Base-by-base conservation (phyloP, 2,113 vertebrate species). In the Suncus etruscus region DNA sequence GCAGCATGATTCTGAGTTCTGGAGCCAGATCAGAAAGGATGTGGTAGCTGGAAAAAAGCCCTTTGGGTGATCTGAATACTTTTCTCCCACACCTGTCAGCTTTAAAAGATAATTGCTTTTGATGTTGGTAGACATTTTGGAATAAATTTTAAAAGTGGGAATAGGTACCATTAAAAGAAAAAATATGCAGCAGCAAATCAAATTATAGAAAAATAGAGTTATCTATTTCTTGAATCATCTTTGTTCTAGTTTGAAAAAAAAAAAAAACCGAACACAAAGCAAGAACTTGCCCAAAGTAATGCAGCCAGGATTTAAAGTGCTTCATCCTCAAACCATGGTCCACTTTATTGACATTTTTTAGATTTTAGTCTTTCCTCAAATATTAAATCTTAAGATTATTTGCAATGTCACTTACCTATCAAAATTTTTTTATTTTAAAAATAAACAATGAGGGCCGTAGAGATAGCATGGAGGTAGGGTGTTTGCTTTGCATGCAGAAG, bases 31-130 rank as follows among this genome's bases (percentile, higher is more conserved):
- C 54, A 74, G 20, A 69, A 87, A 81, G 27, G 31, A 25, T 20
- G 11, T 90, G 22, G 5, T 20, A 48, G 27, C 22, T 77, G 31
- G 22, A 83, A 72, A 92, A 75, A 93, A 76, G 7, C 16, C 85
- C 39, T 66, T 48, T 45, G 6, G 61, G 76, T 74, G 39, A 32
- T 77, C 6, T 24, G n/a, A 79, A 76, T 73, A 4, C 31, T 84
- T 51, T 85, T n/a, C 75, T 31, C 31, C 11, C 25, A 3, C 50
- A 12, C 50, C 24, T 87, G 70, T 70, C 82, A 63, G 9, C 29
- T 87, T 84, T 76, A 85, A 91, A 95, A 70, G 58, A 73, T 22
- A 88, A 31, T n/a, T 73, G 25, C 24, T 76, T 91, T 74, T 87
- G 29, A 86, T 69, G 58, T 89, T 77, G 51, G 15, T 63, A 83